Percentiles rank a stretch among this genome's conserved stretches.
Evolutionary conservation across 2,888 invertebrate species (phyloP).

Genomic region (Drosophila sordidula): DNA sequence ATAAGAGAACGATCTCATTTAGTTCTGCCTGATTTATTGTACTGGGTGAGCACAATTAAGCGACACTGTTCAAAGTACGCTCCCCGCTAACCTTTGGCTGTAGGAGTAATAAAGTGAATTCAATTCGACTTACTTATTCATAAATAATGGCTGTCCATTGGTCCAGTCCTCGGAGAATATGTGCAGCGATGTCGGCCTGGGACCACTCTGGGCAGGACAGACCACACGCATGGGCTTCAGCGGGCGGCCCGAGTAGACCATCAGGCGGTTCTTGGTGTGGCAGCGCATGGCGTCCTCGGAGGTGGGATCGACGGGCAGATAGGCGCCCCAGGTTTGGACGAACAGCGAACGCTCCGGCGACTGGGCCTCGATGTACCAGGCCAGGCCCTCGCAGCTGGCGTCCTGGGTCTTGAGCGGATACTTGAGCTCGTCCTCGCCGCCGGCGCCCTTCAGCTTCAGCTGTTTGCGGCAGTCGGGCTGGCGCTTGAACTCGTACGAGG

Average conservation of each 20-base stretch:
- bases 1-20: too few relatives aligned
- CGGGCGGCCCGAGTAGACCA: constrained; percentile 92
- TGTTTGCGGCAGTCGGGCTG: constrained; percentile 89
- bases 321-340: constrained; percentile 93
- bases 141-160: constrained; percentile 83
- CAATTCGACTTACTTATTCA: constrained; percentile 83
- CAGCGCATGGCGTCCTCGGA: constrained; percentile 89
- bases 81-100: too few relatives aligned
- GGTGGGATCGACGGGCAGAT: constrained; percentile 88
- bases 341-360: constrained; percentile 92
- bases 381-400: constrained; percentile 85
- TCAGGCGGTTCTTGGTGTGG: constrained; percentile 91
- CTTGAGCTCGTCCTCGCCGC: constrained; percentile 89
- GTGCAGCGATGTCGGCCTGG: constrained; percentile 89
- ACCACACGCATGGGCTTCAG: constrained; percentile 87
- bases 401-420: constrained; percentile 88
- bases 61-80: too few relatives aligned
- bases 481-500: constrained; percentile 88
- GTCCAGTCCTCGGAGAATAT: constrained; percentile 93
- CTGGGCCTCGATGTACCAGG: constrained; percentile 92
- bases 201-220: constrained; percentile 90
- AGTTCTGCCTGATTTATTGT: too few relatives aligned
- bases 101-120: too few relatives aligned
- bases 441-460: constrained; percentile 88
- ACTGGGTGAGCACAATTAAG: too few relatives aligned